Evolutionary conservation across 2,797 vertebrate species (phyloP), one percentile per base, ranked within the genome.

Genomic region (Channa striata): DNA sequence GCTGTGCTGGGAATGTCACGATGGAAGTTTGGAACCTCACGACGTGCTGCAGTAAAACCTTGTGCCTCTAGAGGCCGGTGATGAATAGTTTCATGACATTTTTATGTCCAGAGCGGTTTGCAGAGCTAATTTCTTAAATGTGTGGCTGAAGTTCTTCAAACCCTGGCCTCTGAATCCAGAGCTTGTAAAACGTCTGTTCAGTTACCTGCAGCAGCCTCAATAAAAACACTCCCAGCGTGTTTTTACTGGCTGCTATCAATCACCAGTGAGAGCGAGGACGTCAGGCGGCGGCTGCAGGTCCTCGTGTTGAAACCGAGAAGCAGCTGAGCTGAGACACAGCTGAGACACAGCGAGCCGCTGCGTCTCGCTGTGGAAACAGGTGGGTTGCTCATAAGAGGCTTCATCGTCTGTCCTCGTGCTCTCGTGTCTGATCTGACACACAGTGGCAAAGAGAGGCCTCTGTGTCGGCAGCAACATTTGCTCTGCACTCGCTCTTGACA

Each of bases 341-440:
- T 50, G n/a, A 2, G 16, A 47, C 51, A 3, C 50, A 65, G 56
- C 54, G n/a, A 64, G 57, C 63, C 30, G 51, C 51, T 56, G 50
- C 23, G 50, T 34, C 33, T 67, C 37, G 14, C 20, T 36, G 61
- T 40, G 65, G 51, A 63, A 30, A 62, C 80, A 78, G 75, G 59
- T 72, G 75, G 59, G 54, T 61, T 78, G 0, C 53, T 70, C 66
- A 68, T 79, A 58, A 73, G 13, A 2, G 7, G 20, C 51, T 25
- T 61, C n/a, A 65, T 73, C 19, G 1, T 36, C 48, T 44, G n/a
- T 11, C 50, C 30, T 51, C 42, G 5, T 2, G 42, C 14, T 17
- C 42, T 43, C 42, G n/a, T 8, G 16, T 44, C 8, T 44, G 42
- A 19, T 44, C n/a, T 44, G 42, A 44, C 42, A 44, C 17, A 44